phyloP scores from a whole-genome alignment of 2,113 vertebrate species.

The Odocoileus hemionus region DNA sequence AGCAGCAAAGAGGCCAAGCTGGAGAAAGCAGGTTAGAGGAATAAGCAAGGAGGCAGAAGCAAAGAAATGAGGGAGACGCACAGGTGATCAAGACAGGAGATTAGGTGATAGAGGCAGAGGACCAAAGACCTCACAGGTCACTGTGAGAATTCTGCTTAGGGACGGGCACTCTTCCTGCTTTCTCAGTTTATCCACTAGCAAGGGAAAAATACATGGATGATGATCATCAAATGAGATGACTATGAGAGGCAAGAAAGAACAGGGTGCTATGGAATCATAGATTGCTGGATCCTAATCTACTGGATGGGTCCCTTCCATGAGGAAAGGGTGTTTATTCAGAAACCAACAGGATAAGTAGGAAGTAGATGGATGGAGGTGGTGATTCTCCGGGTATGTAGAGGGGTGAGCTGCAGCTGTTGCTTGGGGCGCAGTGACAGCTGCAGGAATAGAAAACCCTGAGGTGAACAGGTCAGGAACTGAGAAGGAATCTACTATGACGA shows the following conservation, averaged over 20 bases:
- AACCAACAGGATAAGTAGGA: accelerated
- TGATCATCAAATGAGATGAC: not conserved
- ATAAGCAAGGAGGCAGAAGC: not conserved
- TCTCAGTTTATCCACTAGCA: not conserved
- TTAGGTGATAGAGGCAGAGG: not conserved
- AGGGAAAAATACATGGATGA: not conserved
- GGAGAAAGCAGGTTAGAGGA: not conserved
- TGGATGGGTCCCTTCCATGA: not conserved
- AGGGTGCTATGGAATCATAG: not conserved
- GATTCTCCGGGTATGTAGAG: not conserved
- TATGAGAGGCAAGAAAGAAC: not conserved
- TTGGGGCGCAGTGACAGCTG: not conserved
- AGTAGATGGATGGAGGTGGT: not conserved
- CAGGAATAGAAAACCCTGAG: not conserved
- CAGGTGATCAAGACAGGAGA: not conserved
- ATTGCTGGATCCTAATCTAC: not conserved
- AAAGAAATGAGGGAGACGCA: not conserved
- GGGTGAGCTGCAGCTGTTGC: not conserved
- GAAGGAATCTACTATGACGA: not conserved
- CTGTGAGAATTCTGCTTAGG: not conserved
- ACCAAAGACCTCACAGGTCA: not conserved
- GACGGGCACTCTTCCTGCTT: not conserved
- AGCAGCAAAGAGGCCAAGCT: not conserved
- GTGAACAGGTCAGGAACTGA: not conserved
- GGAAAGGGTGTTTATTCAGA: not conserved